Conservation (phyloP, 2,797 vertebrate genomes). For the Amphiprion clarkii region DNA sequence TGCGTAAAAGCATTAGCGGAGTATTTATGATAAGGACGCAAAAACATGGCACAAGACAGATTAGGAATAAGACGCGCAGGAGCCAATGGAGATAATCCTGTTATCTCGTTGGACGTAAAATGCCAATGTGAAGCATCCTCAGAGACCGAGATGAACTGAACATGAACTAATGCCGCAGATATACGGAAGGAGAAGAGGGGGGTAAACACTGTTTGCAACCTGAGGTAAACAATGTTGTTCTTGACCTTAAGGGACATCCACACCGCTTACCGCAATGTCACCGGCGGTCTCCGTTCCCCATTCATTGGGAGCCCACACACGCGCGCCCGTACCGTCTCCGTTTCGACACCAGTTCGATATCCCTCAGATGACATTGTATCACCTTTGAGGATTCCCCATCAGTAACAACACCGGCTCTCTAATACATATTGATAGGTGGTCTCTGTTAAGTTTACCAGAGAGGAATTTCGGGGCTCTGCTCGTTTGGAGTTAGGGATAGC, state of each 20-base stretch:
- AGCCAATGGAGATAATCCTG: constrained; percentile 74
- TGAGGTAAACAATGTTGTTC: constrained; percentile 70
- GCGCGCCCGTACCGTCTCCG: constrained; percentile 34
- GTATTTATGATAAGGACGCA: constrained; percentile 63
- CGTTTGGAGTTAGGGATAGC: constrained; percentile 29
- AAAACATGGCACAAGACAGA: constrained; percentile 71
- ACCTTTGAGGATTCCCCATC: constrained; percentile 63
- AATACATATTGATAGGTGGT: not conserved
- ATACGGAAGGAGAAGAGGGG: constrained; percentile 13
- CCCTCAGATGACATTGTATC: constrained; percentile 73
- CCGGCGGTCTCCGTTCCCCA: constrained; percentile 30
- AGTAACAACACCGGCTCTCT: constrained; percentile 2
- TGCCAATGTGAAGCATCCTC: constrained; percentile 70
- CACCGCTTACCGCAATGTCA: constrained; percentile 82
- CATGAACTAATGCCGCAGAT: constrained; percentile 76
- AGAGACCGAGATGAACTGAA: constrained; percentile 75
- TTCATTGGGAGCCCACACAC: constrained; percentile 48
- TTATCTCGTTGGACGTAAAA: constrained; percentile 74
- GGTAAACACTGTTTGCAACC: constrained; percentile 46
- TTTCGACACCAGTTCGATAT: constrained; percentile 52
- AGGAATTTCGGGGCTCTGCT: constrained; percentile 16
- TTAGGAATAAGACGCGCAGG: constrained; percentile 62
- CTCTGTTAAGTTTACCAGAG: constrained; percentile 36
- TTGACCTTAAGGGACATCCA: constrained; percentile 78
- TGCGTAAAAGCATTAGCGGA: constrained; percentile 73